Conservation (phyloP, 2,113 vertebrate species). For the Phylloscopus whistleri region DNA sequence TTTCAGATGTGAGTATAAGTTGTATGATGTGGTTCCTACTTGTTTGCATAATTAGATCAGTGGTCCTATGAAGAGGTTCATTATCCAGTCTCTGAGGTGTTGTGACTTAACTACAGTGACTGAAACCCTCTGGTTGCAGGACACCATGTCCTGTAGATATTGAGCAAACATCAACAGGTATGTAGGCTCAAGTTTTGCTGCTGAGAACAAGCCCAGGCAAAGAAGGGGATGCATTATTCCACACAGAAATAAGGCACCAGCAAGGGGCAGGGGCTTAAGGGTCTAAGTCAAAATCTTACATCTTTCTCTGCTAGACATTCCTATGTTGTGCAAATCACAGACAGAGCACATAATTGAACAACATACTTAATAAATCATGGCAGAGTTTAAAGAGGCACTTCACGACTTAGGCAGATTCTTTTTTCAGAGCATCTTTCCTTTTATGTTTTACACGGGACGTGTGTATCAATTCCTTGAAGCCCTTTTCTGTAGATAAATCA, state of each 20-base stretch:
- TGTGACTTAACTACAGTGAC: not conserved
- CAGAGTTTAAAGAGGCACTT: not conserved
- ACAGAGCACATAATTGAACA: not conserved
- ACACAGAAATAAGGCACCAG: not conserved
- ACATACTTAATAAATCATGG: not conserved
- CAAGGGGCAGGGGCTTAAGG: not conserved
- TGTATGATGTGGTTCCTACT: not conserved
- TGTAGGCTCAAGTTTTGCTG: not conserved
- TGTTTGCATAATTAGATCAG: not conserved
- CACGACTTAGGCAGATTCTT: not conserved
- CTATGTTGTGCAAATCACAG: not conserved
- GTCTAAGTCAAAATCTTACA: not conserved
- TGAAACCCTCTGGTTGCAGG: not conserved
- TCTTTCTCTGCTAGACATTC: not conserved
- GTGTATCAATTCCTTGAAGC: not conserved
- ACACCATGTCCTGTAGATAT: not conserved
- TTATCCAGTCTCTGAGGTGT: not conserved
- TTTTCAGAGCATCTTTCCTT: not conserved
- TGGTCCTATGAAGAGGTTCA: not conserved
- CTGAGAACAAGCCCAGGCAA: not conserved
- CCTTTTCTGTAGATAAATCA: not conserved
- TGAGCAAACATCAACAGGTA: not conserved
- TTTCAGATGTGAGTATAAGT: not conserved
- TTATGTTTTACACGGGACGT: not conserved
- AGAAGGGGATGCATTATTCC: not conserved